Evolutionary conservation across 2,113 vertebrate species (phyloP).

Genomic region (Syngnathus floridae): DNA sequence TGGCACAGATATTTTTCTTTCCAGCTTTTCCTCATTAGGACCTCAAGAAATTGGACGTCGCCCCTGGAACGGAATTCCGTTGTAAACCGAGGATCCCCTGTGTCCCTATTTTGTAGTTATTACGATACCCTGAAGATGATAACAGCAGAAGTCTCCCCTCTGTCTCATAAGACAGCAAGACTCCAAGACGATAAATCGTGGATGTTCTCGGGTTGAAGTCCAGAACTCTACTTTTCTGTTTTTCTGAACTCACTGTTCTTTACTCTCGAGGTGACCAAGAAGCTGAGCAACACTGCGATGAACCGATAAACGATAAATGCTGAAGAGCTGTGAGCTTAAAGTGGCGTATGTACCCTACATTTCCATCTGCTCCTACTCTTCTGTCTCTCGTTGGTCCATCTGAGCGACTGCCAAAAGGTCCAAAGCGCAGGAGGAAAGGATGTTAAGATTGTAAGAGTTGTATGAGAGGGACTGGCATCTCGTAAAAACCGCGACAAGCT

Average conservation of each 20-base stretch:
- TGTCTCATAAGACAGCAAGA: constrained; percentile 48
- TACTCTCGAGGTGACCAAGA: constrained; percentile 46
- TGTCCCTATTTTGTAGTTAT: constrained; percentile 25
- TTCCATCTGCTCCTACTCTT: constrained; percentile 45
- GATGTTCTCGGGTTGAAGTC: constrained; percentile 55
- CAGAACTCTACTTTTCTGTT: constrained; percentile 4
- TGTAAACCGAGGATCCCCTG: background rate
- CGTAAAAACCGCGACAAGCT: constrained; percentile 28
- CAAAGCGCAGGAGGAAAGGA: constrained; percentile 19
- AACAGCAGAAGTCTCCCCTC: constrained; percentile 30
- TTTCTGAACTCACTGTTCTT: constrained; percentile 10
- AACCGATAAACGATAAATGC: constrained; percentile 39
- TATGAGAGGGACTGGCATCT: constrained; percentile 33
- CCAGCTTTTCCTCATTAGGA: background rate
- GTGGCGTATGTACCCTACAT: constrained; percentile 29
- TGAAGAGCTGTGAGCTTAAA: constrained; percentile 16
- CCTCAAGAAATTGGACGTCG: background rate
- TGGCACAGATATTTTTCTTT: background rate
- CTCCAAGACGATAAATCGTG: constrained; percentile 59
- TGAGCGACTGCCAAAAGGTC: constrained; percentile 25
- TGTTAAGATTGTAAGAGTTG: constrained; percentile 27
- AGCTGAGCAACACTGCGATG: constrained; percentile 39
- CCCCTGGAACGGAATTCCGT: background rate
- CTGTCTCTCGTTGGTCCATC: constrained; percentile 23
- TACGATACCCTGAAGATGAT: constrained; percentile 18